Base-by-base conservation (phyloP, 2,113 vertebrate genomes). In the Hypomesus transpacificus region DNA sequence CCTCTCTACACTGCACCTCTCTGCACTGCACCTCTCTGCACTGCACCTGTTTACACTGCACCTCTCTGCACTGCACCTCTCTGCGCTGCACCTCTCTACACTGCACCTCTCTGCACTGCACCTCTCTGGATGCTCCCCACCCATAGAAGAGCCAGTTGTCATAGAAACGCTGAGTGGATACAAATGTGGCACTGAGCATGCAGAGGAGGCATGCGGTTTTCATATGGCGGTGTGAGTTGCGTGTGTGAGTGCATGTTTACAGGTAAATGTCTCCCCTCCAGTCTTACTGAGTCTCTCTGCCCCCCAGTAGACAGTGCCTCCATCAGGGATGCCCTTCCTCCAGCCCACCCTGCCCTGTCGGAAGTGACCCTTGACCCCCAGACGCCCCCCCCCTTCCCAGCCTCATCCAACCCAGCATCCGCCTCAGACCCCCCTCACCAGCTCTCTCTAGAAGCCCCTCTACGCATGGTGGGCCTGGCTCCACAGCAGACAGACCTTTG, bases 311-410 rank as follows among this genome's bases (percentile, higher is more conserved):
- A 97, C 95, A 92, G 95, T 91, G 92, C 90, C 95, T 69, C 84
- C 95, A 82, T 92, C 96, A 93, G 97, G 96, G 95, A 95, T 86
- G 76, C 94, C 94, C 89, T 95, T 95, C 87, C 95, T 95, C 91
- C 96, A 95, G 82, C 93, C 95, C 85, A 93, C 95, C 87, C 95
- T 96, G 92, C 94, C 90, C 92, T 96, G 96, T 93, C 93, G 96
- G 95, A 98, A 99, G 93, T 99, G 96, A 95, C 92, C 85, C 91
- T 92, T 2, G 94, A 96, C 0, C 91, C 93, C 89, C 92, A 91
- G 91, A 22, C 13, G 59, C 22, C 5, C 4, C 92, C 93, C 80
- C 89, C 93, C 80, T 89, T 90, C 90, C 93, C 95, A 93, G 94
- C 92, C 90, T 93, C 96, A 95, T 96, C 94, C 88, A 94, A 96